Conservation (phyloP, 2,113 vertebrate species). For the Gymnocephalus cernua region DNA sequence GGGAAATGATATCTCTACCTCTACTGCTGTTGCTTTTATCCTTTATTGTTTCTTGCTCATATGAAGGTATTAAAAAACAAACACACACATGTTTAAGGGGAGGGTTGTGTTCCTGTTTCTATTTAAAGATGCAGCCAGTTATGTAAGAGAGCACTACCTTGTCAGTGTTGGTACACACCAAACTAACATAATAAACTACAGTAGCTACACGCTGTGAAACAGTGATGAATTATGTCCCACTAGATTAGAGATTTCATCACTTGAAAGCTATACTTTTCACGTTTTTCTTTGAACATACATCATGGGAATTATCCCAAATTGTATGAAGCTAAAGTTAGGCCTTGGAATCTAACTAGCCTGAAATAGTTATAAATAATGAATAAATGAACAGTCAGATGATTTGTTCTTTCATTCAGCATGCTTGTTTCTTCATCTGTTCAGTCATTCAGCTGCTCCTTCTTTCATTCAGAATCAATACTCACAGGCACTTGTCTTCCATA, state of each 20-base stretch:
- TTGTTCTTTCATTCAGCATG: slow-evolving; percentile 28
- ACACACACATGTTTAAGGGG: not conserved
- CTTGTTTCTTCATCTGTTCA: slow-evolving; percentile 60
- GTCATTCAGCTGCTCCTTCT: slow-evolving; percentile 33
- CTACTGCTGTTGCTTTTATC: not conserved
- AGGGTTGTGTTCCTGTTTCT: slow-evolving; percentile 29
- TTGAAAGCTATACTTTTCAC: slow-evolving; percentile 36
- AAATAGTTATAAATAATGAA: not conserved
- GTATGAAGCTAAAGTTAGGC: not conserved
- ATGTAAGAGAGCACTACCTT: slow-evolving; percentile 5
- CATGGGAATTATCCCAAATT: not conserved
- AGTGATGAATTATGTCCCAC: slow-evolving; percentile 26
- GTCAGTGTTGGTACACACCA: not conserved
- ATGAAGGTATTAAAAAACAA: not conserved
- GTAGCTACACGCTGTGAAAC: slow-evolving; percentile 11
- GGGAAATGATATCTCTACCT: not conserved
- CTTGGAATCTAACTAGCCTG: not conserved
- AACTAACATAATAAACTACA: not conserved
- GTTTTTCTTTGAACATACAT: slow-evolving; percentile 34
- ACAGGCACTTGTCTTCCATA: slow-evolving; percentile 64
- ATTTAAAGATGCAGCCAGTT: slow-evolving; percentile 12
- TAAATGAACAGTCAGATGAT: slow-evolving; percentile 31
- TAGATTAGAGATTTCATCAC: slow-evolving; percentile 25
- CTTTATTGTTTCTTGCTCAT: not conserved
- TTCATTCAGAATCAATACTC: slow-evolving; percentile 67